A percentile compares a stretch with the other conserved stretches of the same genome.
These are phyloP conservation scores for Albula glossodonta DNA, from an alignment of 2,113 vertebrate species.

Conservation along the genomic window DNA sequence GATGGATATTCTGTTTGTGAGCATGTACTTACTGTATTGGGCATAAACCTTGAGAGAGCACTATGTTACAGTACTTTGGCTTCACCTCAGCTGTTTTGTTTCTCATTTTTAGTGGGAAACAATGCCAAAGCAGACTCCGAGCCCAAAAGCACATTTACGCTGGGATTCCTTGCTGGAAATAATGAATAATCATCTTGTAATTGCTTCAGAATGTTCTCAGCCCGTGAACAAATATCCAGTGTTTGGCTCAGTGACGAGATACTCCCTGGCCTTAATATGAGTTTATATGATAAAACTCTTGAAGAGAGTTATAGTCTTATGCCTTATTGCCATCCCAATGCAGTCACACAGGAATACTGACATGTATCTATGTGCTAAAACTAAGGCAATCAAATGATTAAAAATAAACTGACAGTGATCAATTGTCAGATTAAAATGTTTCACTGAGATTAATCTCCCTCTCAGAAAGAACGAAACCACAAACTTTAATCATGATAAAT, in stretches of 20 bases:
- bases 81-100: background rate
- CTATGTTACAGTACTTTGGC: background rate
- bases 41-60: background rate
- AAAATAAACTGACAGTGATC: no score
- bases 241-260: background rate
- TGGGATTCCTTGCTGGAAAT: conserved; percentile 1
- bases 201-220: background rate
- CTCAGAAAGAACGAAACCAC: no score
- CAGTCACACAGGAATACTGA: background rate
- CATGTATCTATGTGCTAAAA: no score
- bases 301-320: background rate
- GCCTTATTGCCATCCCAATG: background rate
- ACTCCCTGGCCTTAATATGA: conserved; percentile 35
- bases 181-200: background rate
- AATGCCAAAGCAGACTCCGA: background rate
- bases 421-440: no score
- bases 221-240: background rate
- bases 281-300: conserved; percentile 62
- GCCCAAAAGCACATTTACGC: background rate
- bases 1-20: background rate
- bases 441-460: no score
- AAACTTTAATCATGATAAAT: no score
- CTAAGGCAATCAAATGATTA: no score
- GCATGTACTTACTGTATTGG: background rate
- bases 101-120: no score